A percentile compares a stretch with the other conserved stretches of the same genome.
These are phyloP conservation scores for Diloba caeruleocephala DNA, from an alignment of 2,888 invertebrate genomes.

Conservation along the genomic window DNA sequence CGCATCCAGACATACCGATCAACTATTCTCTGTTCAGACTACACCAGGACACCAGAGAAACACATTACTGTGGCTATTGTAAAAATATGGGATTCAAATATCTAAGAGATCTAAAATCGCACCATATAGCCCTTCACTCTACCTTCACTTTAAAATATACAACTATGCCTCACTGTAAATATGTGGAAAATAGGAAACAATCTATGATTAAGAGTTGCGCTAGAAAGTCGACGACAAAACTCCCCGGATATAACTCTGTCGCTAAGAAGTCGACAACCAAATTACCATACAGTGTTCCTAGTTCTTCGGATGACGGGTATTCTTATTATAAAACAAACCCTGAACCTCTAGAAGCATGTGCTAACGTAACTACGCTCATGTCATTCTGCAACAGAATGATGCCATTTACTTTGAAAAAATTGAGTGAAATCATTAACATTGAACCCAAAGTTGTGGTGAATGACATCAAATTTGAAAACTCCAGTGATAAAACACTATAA, in stretches of 20 bases:
- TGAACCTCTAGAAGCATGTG: conserved; percentile 69
- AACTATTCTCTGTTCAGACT: conserved; percentile 71
- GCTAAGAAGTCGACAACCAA: conserved; percentile 88
- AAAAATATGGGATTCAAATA: conserved; percentile 57
- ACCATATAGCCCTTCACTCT: conserved; percentile 63
- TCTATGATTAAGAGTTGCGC: conserved; percentile 60
- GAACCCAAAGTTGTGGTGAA: conserved; percentile 81
- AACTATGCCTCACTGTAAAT: conserved; percentile 28
- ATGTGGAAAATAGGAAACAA: conserved; percentile 46
- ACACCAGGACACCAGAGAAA: conserved; percentile 55
- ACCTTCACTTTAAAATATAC: conserved; percentile 54
- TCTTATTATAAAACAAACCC: conserved; percentile 87
- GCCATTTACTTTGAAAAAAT: conserved; percentile 79
- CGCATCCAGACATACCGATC: conserved; percentile 59
- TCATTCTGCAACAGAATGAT: conserved; percentile 86
- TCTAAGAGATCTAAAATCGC: conserved; percentile 63
- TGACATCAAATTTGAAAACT: conserved; percentile 61
- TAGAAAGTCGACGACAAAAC: conserved; percentile 74
- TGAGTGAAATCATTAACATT: conserved; percentile 86
- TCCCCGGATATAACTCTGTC: conserved; percentile 61
- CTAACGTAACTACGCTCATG: conserved; percentile 84
- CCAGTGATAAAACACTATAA: conserved; percentile 28
- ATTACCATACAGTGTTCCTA: conserved; percentile 58
- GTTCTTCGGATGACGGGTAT: conserved; percentile 59
- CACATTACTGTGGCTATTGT: conserved; percentile 63